phyloP scores from a whole-genome alignment of 2,797 vertebrate genomes.

The Arrhamphus sclerolepis region DNA sequence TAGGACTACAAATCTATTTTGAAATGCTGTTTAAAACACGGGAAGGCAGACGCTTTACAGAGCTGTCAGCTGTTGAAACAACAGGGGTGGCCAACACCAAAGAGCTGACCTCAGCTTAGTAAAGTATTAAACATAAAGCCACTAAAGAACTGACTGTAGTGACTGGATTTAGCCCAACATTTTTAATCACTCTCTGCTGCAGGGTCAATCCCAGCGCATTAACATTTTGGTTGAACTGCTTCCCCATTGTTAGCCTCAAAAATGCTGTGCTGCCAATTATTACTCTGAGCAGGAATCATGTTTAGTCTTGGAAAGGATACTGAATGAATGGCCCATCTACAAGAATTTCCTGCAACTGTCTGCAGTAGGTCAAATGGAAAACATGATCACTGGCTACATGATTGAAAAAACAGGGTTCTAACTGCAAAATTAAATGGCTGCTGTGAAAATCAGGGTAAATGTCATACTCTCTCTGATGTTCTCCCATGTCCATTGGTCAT shows the following conservation, averaged over 20 bases:
- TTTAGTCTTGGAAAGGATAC: conserved; percentile 65
- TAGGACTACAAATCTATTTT: conserved; percentile 26
- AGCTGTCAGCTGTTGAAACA: conserved; percentile 38
- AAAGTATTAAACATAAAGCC: conserved; percentile 69
- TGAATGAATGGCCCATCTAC: conserved; percentile 67
- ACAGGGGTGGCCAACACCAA: conserved; percentile 37
- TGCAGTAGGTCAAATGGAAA: conserved; percentile 69
- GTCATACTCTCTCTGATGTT: conserved; percentile 93
- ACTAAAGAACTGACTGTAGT: conserved; percentile 49
- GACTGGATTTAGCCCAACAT: conserved; percentile 57
- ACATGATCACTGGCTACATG: conserved; percentile 37
- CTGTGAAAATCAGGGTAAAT: conserved; percentile 15
- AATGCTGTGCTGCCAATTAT: conserved; percentile 53
- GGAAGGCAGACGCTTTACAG: conserved; percentile 21
- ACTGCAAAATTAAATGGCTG: conserved; percentile 33
- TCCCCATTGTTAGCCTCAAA: conserved; percentile 50
- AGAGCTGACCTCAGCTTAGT: conserved; percentile 63
- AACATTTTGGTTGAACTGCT: conserved; percentile 37
- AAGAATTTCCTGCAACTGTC: conserved; percentile 75
- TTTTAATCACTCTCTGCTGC: conserved; percentile 57
- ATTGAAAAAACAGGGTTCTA: conserved; percentile 32
- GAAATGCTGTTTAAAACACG: conserved; percentile 39
- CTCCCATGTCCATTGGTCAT: conserved; percentile 98
- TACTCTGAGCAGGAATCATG: conserved; percentile 55
- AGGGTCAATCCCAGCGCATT: conserved; percentile 46